These are phyloP conservation scores for Sthenelais limicola DNA, from an alignment of 2,888 invertebrate genomes.

Conservation along the genomic window DNA sequence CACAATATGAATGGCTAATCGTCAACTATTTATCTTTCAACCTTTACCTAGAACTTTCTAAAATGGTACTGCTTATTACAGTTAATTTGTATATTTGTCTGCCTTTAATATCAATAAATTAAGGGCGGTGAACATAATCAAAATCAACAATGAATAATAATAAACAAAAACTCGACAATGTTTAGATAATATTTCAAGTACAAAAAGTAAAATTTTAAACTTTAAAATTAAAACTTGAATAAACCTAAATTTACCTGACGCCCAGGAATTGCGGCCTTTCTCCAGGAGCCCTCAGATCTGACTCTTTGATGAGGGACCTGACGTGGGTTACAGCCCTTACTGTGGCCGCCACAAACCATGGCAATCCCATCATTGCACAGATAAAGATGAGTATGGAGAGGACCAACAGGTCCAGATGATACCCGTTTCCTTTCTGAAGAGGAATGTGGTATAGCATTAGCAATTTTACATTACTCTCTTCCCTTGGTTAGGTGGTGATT, in stretches of 20 bases:
- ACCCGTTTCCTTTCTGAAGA: constrained; percentile 90
- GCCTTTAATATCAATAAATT: too few relatives aligned
- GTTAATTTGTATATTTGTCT: too few relatives aligned
- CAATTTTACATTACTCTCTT: too few relatives aligned
- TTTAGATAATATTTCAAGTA: too few relatives aligned
- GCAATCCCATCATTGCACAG: constrained; percentile 93
- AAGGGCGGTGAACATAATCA: too few relatives aligned
- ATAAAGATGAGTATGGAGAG: constrained; percentile 89
- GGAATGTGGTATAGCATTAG: neutral
- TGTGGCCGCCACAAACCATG: constrained; percentile 89
- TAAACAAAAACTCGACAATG: too few relatives aligned
- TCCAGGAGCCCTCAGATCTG: constrained; percentile 96
- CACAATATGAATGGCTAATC: neutral
- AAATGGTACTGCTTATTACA: too few relatives aligned
- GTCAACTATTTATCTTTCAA: neutral
- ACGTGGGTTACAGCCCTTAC: constrained; percentile 98
- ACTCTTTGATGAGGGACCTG: constrained; percentile 94
- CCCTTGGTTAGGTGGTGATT: too few relatives aligned
- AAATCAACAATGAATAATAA: too few relatives aligned
- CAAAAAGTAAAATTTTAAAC: too few relatives aligned
- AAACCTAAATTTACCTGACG: constrained; percentile 77
- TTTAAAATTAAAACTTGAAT: too few relatives aligned
- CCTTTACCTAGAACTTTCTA: neutral
- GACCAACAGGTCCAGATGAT: constrained; percentile 94
- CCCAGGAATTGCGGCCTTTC: constrained; percentile 97